These are phyloP conservation scores for Baryphthengus martii DNA, from an alignment of 2,113 vertebrate genomes.

Conservation along the genomic window DNA sequence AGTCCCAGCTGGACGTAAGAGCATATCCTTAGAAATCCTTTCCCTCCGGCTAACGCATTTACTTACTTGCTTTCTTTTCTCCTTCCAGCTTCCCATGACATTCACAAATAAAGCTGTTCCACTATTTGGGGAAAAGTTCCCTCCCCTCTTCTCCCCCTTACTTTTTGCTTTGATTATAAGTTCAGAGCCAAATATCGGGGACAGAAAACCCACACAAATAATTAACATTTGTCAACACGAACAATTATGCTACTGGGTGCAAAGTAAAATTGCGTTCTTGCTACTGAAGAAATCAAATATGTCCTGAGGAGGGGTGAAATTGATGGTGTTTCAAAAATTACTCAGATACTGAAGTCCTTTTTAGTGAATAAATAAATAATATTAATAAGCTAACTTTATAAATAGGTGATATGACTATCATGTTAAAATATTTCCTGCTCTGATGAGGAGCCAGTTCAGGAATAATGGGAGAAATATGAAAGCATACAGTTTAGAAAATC, in stretches of 20 bases:
- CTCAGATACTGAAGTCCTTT: neutral
- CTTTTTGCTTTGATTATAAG: slow-evolving; percentile 44
- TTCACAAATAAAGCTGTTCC: slow-evolving; percentile 57
- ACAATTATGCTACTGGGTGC: neutral
- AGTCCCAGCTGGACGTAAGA: slow-evolving; percentile 43
- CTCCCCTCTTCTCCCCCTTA: neutral
- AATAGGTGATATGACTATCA: neutral
- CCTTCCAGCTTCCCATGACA: slow-evolving; percentile 32
- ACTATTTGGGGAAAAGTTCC: neutral
- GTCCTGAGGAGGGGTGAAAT: slow-evolving; percentile 18
- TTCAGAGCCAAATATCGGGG: slow-evolving; percentile 11
- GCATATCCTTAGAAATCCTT: slow-evolving; percentile 51
- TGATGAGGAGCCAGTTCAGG: neutral
- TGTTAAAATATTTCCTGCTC: neutral
- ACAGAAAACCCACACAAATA: slow-evolving; percentile 40
- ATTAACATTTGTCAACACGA: slow-evolving; percentile 64
- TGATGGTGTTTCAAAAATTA: slow-evolving; percentile 10
- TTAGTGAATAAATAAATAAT: neutral
- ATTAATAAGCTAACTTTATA: neutral
- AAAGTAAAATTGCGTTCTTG: slow-evolving; percentile 55
- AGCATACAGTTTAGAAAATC: neutral
- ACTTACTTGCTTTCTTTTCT: slow-evolving; percentile 50
- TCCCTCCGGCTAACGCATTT: slow-evolving; percentile 21
- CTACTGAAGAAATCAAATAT: neutral
- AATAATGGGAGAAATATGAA: neutral